These are phyloP conservation scores for Phoeniculus purpureus DNA, from an alignment of 2,797 vertebrate species.

Conservation along the genomic window DNA sequence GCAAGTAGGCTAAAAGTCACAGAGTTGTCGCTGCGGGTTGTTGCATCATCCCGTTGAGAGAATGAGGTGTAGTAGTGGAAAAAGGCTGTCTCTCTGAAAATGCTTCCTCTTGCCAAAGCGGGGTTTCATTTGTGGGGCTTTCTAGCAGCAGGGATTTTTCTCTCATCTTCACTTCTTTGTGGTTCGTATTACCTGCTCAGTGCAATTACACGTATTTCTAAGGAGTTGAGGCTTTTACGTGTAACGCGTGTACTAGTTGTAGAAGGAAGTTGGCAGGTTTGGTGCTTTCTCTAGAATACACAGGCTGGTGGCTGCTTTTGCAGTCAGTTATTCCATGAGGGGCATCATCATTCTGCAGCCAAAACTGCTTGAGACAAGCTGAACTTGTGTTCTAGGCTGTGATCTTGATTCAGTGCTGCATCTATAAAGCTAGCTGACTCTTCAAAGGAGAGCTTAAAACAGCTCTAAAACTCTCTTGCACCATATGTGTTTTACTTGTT, in stretches of 20 bases:
- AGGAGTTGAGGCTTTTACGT: fast-evolving
- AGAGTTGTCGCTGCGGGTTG: fast-evolving
- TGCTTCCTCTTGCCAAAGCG: fast-evolving
- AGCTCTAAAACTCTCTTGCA: fast-evolving
- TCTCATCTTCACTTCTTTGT: fast-evolving
- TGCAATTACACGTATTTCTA: fast-evolving
- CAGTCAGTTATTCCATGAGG: fast-evolving
- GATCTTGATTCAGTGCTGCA: background rate
- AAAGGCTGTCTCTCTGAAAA: fast-evolving
- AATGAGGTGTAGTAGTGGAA: fast-evolving
- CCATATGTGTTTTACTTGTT: fast-evolving
- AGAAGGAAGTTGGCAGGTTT: background rate
- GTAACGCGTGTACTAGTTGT: fast-evolving
- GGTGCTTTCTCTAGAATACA: fast-evolving
- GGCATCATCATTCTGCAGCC: fast-evolving
- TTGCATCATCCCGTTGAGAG: fast-evolving
- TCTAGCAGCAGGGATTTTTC: fast-evolving
- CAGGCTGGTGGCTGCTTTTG: fast-evolving
- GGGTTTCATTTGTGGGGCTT: no score
- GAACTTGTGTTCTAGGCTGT: background rate
- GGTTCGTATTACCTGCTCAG: fast-evolving
- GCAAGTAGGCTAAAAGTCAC: fast-evolving
- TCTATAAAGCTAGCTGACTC: fast-evolving
- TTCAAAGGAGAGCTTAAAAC: fast-evolving
- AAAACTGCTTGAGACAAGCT: fast-evolving